Percentiles rank a stretch among this genome's conserved stretches.
These are phyloP conservation scores for Colletes collaris DNA, from an alignment of 2,888 invertebrate genomes.

Conservation along the genomic window DNA sequence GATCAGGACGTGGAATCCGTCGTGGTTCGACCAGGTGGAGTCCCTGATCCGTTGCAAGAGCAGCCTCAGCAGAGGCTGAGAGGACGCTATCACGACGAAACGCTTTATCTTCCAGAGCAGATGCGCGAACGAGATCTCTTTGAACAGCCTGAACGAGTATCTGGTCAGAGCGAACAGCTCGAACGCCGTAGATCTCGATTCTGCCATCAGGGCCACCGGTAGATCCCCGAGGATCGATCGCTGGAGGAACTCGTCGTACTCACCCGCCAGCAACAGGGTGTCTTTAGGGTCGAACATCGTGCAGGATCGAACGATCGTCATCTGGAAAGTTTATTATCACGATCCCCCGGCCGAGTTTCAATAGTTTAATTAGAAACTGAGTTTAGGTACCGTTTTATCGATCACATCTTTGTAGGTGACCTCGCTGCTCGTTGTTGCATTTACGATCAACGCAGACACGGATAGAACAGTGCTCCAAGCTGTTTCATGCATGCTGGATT, in stretches of 20 bases:
- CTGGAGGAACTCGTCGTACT: conserved; percentile 44
- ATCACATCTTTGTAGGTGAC: conserved; percentile 28
- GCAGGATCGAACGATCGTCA: conserved; percentile 34
- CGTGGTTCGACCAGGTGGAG: conserved; percentile 64
- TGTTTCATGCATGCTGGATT: too few species aligned
- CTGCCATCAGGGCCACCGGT: conserved; percentile 47
- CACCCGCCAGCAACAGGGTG: conserved; percentile 51
- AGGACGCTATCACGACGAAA: conserved; percentile 51
- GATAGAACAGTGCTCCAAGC: neutral
- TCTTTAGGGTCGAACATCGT: neutral
- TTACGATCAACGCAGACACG: conserved; percentile 7
- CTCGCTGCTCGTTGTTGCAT: neutral
- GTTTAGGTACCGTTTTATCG: conserved; percentile 35
- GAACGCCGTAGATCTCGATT: conserved; percentile 31
- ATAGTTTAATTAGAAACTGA: too few species aligned
- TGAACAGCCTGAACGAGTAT: conserved; percentile 42
- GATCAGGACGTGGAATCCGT: conserved; percentile 58
- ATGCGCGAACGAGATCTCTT: neutral
- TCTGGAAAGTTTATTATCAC: conserved; percentile 15
- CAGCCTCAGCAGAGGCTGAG: conserved; percentile 40
- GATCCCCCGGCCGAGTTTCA: too few species aligned
- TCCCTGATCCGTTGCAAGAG: conserved; percentile 52
- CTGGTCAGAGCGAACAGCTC: conserved; percentile 21
- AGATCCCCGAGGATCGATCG: neutral
- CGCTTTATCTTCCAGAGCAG: conserved; percentile 36